Evolutionary conservation across 2,113 vertebrate species (phyloP).

Genomic region (Lynx canadensis): DNA sequence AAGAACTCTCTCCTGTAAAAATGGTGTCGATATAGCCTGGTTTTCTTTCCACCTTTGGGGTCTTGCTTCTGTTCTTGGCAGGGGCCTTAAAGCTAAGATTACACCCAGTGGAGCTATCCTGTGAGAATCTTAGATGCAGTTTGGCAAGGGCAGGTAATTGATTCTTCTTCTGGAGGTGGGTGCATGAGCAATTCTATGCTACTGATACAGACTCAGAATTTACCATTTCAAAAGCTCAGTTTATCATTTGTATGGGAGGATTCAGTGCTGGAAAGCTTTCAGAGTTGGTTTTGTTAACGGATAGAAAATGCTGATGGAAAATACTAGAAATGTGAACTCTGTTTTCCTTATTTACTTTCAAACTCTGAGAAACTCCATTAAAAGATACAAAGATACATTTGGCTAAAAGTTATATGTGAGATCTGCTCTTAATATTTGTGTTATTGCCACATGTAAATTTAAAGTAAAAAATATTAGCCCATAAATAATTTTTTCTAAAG

Average conservation of each 20-base stretch:
- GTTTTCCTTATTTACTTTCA: constrained; percentile 42
- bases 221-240: background rate
- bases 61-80: constrained; percentile 32
- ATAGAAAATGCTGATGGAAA: background rate
- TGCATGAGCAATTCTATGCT: background rate
- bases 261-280: background rate
- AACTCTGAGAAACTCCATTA: constrained; percentile 15
- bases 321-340: background rate
- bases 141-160: background rate
- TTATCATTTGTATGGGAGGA: background rate
- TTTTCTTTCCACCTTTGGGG: background rate
- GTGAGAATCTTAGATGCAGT: background rate
- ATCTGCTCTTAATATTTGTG: background rate
- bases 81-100: constrained; percentile 2
- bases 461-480: background rate
- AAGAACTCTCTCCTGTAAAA: background rate
- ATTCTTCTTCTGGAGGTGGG: background rate
- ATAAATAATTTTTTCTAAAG: constrained; percentile 7
- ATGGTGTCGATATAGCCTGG: background rate
- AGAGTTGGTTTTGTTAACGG: constrained; percentile 5
- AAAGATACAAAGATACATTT: constrained; percentile 34
- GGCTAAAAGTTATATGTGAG: background rate
- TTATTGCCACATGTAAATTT: background rate
- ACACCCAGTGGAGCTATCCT: background rate
- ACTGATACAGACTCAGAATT: background rate